Evolutionary conservation across 2,797 vertebrate species (phyloP).

Genomic region (Sebastolobus alascanus): DNA sequence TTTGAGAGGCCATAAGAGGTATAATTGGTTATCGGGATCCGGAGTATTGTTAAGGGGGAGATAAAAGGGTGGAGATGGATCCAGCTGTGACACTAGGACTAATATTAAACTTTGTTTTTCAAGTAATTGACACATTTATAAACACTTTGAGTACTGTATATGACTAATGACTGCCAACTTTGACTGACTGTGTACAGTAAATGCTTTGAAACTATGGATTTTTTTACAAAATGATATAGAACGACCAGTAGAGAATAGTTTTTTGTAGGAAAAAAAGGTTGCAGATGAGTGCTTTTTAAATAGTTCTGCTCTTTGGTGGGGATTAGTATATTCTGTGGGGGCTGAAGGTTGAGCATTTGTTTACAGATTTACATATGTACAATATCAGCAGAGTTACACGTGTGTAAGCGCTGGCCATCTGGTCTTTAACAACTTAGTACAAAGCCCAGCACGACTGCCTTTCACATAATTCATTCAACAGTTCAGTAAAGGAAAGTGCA

Average conservation of each 20-base stretch:
- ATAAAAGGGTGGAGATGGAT: conserved; percentile 84
- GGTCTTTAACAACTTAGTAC: conserved; percentile 64
- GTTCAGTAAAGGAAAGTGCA: conserved; percentile 21
- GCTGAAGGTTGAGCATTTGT: conserved; percentile 71
- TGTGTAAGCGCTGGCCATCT: conserved; percentile 66
- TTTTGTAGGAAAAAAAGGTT: conserved; percentile 11
- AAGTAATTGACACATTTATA: conserved; percentile 54
- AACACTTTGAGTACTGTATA: conserved; percentile 47
- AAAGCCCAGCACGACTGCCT: conserved; percentile 48
- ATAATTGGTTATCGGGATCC: conserved; percentile 92
- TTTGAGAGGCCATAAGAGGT: conserved; percentile 92
- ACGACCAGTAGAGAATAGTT: not conserved
- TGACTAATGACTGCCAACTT: conserved; percentile 30
- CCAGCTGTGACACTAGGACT: conserved; percentile 67
- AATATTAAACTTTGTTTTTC: conserved; percentile 75
- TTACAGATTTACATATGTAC: conserved; percentile 73
- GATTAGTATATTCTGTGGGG: conserved; percentile 65
- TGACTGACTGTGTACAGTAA: not conserved
- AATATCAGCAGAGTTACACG: conserved; percentile 59
- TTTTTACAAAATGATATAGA: not conserved
- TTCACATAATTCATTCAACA: conserved; percentile 29
- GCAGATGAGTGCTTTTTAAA: conserved; percentile 35
- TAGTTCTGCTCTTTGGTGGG: conserved; percentile 44
- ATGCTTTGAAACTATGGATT: not conserved
- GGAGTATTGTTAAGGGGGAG: conserved; percentile 88